Percentiles rank a stretch among this genome's conserved stretches.
Evolutionary conservation across 2,797 vertebrate genomes (phyloP).

Genomic region (Gobionotothen gibberifrons): DNA sequence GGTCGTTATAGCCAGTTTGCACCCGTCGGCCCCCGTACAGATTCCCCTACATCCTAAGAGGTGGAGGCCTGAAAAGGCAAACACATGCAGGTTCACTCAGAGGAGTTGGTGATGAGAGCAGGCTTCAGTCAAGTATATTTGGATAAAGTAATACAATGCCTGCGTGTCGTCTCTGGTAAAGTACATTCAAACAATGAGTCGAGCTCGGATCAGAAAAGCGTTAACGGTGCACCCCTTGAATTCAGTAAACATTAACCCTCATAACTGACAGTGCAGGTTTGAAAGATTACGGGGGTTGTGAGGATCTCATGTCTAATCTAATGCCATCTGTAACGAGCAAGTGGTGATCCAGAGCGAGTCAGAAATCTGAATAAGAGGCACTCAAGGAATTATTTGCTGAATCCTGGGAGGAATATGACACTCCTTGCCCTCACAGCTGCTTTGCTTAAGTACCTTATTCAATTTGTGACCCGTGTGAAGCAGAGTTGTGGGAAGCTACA

Average conservation of each 20-base stretch:
- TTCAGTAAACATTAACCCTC: slow-evolving; percentile 80
- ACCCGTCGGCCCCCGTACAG: no score
- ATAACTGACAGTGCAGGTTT: slow-evolving; percentile 64
- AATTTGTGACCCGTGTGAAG: slow-evolving; percentile 49
- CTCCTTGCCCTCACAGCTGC: slow-evolving; percentile 23
- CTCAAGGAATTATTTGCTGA: slow-evolving; percentile 32
- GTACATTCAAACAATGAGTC: slow-evolving; percentile 88
- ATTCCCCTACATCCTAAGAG: background rate
- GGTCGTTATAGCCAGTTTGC: no score
- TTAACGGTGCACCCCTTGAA: slow-evolving; percentile 80
- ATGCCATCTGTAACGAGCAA: slow-evolving; percentile 26
- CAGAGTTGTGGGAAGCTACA: slow-evolving; percentile 52
- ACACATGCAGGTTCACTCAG: slow-evolving; percentile 67
- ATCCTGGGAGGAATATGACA: slow-evolving; percentile 25
- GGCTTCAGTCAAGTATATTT: slow-evolving; percentile 74
- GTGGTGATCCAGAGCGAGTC: slow-evolving; percentile 38
- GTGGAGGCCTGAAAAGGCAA: slow-evolving; percentile 75
- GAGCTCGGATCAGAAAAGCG: slow-evolving; percentile 75
- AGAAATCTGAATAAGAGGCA: slow-evolving; percentile 57
- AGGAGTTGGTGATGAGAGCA: slow-evolving; percentile 46
- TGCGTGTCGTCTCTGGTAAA: slow-evolving; percentile 72
- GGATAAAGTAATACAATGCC: slow-evolving; percentile 76
- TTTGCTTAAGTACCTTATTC: slow-evolving; percentile 62
- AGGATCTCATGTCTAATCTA: slow-evolving; percentile 27
- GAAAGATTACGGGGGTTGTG: slow-evolving; percentile 20